Base-by-base conservation (phyloP, 2,888 invertebrate species). In the Dendrolimus houi region DNA sequence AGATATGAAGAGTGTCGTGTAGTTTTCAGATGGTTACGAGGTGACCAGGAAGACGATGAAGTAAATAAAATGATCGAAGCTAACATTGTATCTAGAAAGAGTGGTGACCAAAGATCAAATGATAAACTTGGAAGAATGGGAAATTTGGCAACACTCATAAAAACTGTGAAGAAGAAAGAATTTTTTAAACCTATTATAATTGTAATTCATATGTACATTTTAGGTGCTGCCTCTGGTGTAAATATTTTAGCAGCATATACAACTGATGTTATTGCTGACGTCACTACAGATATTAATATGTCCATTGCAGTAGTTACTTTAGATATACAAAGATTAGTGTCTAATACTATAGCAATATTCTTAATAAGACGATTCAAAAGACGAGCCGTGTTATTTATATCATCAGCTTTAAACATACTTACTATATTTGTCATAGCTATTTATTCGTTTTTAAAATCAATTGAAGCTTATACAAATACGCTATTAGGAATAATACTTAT, bases 191-290 rank as follows among this genome's bases (percentile, higher is more conserved):
- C 93, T 0, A 83, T 93, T 8, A 70, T 87, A 6, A 80, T 93
- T 41, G 88, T 94, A 74, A 83, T 92, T 55, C 86, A 92, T 1
- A 90, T 93, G 54, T 93, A 93, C 65, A 82, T 91, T 0, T 85
- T 93, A 56, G 91, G 92, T 13, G 94, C 94, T 65, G 92, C 94
- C 64, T 91, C 93, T 2, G 95, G 95, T 1, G 92, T 93, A 1
- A 93, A 93, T 56, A 92, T 93, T 0, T 89, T 95, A 63, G 91
- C 93, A 1, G 92, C 67, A 0, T 68, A 66, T 52, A 64, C 84
- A 0, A 64, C 75, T 1, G 82, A 86, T 54, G 75, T 87, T 3
- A 80, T 84, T 55, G 63, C 74, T 2, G 70, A 73, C n/a, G 85
- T 83, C 0, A 60, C 61, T 1, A 72, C 70, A 2, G 62, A 69